Percentiles rank a stretch among this genome's conserved stretches.
phyloP scores from a whole-genome alignment of 2,888 invertebrate species.

The Cenopis cana region DNA sequence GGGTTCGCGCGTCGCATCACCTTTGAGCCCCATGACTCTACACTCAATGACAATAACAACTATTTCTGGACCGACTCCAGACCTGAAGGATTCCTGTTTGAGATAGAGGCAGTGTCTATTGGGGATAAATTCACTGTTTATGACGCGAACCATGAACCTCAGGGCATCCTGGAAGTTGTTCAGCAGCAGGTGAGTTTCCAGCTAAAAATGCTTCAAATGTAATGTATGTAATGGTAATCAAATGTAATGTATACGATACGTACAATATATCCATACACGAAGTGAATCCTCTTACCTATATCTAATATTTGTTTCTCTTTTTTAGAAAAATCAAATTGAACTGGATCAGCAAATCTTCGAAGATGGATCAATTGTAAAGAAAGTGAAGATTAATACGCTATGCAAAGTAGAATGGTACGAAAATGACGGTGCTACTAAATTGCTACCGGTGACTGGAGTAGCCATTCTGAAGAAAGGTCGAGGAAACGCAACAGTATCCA shows the following conservation, averaged over 20 bases:
- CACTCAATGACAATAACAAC: constrained; percentile 88
- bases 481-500: constrained; percentile 80
- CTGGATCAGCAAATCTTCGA: constrained; percentile 74
- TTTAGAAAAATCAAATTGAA: constrained; percentile 80
- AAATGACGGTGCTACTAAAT: constrained; percentile 85
- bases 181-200: constrained; percentile 86
- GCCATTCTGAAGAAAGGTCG: constrained; percentile 83
- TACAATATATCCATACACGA: background rate
- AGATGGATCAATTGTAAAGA: constrained; percentile 85
- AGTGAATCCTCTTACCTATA: background rate
- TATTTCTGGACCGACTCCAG: constrained; percentile 92
- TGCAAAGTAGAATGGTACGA: constrained; percentile 90
- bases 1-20: constrained; percentile 91
- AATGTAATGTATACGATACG: too few relatives aligned
- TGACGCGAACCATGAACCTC: constrained; percentile 87
- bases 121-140: constrained; percentile 90
- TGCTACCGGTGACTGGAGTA: constrained; percentile 85
- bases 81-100: constrained; percentile 90
- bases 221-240: background rate
- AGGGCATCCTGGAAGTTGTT: constrained; percentile 88
- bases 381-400: constrained; percentile 85
- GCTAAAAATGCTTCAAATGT: background rate
- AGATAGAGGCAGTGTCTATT: constrained; percentile 87
- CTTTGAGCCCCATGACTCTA: constrained; percentile 86
- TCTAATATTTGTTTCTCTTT: too few relatives aligned